Conservation (phyloP, 2,797 vertebrate species). For the Gadopsis marmoratus region DNA sequence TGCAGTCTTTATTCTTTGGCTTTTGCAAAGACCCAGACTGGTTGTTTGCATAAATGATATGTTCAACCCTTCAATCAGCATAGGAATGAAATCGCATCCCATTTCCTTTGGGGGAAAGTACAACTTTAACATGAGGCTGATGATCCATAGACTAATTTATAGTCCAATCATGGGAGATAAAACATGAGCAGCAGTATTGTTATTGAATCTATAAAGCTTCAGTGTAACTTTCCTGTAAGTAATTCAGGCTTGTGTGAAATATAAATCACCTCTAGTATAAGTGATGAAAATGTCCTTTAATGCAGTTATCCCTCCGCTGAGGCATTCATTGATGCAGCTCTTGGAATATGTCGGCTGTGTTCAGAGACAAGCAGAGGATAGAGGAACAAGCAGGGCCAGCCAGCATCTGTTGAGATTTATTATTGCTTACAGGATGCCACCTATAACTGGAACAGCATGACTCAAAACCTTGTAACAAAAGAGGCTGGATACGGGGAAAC, state of each 20-base stretch:
- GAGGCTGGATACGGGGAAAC: constrained; percentile 32
- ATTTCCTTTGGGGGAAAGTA: constrained; percentile 18
- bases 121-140: constrained; percentile 12
- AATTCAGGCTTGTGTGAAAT: neutral
- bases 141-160: constrained; percentile 20
- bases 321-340: constrained; percentile 17
- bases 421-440: constrained; percentile 45
- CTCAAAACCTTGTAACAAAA: constrained; percentile 50
- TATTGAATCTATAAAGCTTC: constrained; percentile 10
- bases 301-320: constrained; percentile 1
- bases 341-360: constrained; percentile 15
- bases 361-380: constrained; percentile 37
- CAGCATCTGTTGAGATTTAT: constrained; percentile 24
- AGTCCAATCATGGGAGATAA: constrained; percentile 6
- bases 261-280: neutral
- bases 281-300: constrained; percentile 22
- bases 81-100: constrained; percentile 12
- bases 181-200: constrained; percentile 10
- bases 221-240: neutral
- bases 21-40: neutral
- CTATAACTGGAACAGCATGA: constrained; percentile 68
- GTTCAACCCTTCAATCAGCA: constrained; percentile 12
- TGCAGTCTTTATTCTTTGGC: neutral
- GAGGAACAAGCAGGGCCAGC: constrained; percentile 8
- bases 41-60: constrained; percentile 13